Conservation (phyloP, 2,888 invertebrate species). For the Euplexia lucipara region DNA sequence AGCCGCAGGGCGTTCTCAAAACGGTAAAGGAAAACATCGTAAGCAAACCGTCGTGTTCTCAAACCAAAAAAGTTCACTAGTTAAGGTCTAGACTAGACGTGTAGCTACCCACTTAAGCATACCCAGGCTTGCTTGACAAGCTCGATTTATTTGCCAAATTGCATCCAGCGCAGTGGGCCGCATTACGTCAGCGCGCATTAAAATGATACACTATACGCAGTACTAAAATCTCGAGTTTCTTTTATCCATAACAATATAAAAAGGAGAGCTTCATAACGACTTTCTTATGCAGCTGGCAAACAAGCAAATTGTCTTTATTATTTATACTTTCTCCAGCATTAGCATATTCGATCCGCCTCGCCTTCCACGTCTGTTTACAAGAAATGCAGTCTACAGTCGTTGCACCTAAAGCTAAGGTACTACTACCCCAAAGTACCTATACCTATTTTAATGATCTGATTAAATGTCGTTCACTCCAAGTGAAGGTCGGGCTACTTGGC, state of each 20-base stretch:
- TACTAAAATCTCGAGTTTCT: background rate
- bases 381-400: conserved; percentile 27
- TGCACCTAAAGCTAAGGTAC: conserved; percentile 7
- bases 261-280: background rate
- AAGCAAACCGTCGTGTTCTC: too few relatives aligned
- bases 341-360: conserved; percentile 35
- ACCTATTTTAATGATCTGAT: conserved; percentile 35
- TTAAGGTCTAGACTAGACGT: background rate
- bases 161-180: conserved; percentile 19
- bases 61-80: too few relatives aligned
- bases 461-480: conserved; percentile 38
- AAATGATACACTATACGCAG: background rate
- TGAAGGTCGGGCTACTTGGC: conserved; percentile 60
- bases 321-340: conserved; percentile 39
- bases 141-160: conserved; percentile 39
- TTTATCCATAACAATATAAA: conserved; percentile 3
- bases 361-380: conserved; percentile 17
- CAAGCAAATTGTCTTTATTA: conserved; percentile 35
- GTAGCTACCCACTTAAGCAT: background rate
- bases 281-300: conserved; percentile 21
- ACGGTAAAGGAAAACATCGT: too few relatives aligned
- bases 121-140: conserved; percentile 8
- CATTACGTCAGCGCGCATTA: conserved; percentile 12
- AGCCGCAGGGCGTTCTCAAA: too few relatives aligned
- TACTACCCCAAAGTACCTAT: conserved; percentile 8